Conservation (phyloP, 2,113 vertebrate species). For the Genyomyrus donnyi region DNA sequence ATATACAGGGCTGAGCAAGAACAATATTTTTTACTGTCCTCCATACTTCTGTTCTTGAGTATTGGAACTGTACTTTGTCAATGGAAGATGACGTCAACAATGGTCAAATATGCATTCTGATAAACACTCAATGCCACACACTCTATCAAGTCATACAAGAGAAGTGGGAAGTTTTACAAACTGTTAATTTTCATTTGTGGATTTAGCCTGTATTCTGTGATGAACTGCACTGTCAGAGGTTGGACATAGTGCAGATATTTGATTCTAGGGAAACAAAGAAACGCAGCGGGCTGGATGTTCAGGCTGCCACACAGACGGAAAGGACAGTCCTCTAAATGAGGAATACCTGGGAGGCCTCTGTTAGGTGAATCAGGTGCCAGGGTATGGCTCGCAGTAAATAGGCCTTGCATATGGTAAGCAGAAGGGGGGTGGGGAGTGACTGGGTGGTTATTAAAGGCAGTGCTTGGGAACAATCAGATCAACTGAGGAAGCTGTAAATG, state of each 20-base stretch:
- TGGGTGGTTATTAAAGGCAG: not conserved
- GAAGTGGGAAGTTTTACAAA: not conserved
- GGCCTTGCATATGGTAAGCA: not conserved
- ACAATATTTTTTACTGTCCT: not conserved
- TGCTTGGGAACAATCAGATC: not conserved
- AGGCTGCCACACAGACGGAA: not conserved
- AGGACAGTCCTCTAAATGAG: not conserved
- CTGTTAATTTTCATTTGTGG: not conserved
- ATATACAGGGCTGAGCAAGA: not conserved
- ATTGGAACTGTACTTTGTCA: not conserved
- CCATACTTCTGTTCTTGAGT: not conserved
- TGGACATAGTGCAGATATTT: not conserved
- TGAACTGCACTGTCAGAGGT: not conserved
- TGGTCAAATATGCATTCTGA: not conserved
- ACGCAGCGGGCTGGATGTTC: not conserved
- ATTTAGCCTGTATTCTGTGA: not conserved
- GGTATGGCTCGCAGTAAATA: not conserved
- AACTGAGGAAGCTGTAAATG: not conserved
- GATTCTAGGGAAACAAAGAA: not conserved
- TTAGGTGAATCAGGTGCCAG: not conserved
- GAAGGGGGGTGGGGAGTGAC: not conserved
- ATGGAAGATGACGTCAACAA: not conserved
- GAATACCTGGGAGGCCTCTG: not conserved
- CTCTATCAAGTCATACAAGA: not conserved
- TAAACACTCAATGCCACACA: not conserved